Conservation (phyloP, 1,140 invertebrate species). For the Oedothorax gibbosus region DNA sequence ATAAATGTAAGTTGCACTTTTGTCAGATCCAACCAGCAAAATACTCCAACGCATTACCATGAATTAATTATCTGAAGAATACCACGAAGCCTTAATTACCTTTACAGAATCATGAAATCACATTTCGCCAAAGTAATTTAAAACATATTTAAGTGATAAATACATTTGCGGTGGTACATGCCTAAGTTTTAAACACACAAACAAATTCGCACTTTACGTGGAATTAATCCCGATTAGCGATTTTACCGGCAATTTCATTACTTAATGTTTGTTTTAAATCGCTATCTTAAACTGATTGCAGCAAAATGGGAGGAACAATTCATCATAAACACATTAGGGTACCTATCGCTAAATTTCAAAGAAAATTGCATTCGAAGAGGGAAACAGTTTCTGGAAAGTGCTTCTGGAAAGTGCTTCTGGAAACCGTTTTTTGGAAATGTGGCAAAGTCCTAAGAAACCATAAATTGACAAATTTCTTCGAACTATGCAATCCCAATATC, state of each 20-base stretch:
- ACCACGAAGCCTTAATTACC: background rate
- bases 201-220: background rate
- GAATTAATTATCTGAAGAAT: background rate
- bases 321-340: constrained; percentile 35
- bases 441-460: too few species aligned
- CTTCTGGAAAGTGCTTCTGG: too few species aligned
- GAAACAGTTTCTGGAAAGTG: too few species aligned
- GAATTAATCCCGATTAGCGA: background rate
- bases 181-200: constrained; percentile 3
- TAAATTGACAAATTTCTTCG: too few species aligned
- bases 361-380: background rate
- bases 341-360: background rate
- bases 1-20: too few species aligned
- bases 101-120: background rate
- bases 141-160: background rate
- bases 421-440: too few species aligned
- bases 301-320: constrained; percentile 1
- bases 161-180: background rate
- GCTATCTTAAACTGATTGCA: constrained; percentile 1
- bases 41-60: background rate
- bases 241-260: background rate
- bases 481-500: too few species aligned
- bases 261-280: constrained; percentile 9
- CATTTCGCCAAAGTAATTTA: background rate
- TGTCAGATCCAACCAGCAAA: background rate